Base-by-base conservation (phyloP, 23 tunicate genomes). In the Halocynthia aurantium region DNA sequence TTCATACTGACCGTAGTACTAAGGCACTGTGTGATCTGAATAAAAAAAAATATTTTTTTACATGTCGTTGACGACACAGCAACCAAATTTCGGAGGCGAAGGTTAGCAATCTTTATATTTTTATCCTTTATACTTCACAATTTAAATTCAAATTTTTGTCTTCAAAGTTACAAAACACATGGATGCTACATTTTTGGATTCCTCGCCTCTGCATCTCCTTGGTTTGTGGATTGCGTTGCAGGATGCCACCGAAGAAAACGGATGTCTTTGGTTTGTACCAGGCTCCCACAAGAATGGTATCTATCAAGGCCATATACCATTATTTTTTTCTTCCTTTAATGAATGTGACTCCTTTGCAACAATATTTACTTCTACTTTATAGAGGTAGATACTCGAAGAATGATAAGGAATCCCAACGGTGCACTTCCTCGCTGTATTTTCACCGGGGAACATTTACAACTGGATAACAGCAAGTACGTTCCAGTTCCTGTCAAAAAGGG, bases 141-240 rank as follows among this genome's bases (percentile, higher is more conserved):
- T 31, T 31, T 31, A 31, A 31, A 31, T 31, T 31, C 44, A 31
- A 31, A n/a, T n/a, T n/a, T n/a, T n/a, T n/a, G n/a, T n/a, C 21
- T 61, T 49, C 57, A 0, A 57, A 87, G 95, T 88, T 6, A 56
- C 51, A 40, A 86, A 82, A 10, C 95, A 88, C 57, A 84, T 88
- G 67, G 97, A 91, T 73, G 84, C 91, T 6, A 77, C 87, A 0
- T 91, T 91, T 63, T 78, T 91, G 12, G 84, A 82, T 51, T 76
- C 91, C 22, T 75, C 74, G 8, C 97, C 97, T 51, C 73, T 71
- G 10, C 86, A 86, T 53, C 55, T 91, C 49, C 60, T 85, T 8
- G 97, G 97, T 7, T 67, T 91, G 52, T 91, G 97, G 97, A 72
- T 91, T 40, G 92, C 97, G 17, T 68, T 91, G 20, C 87, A 91